Percentiles rank a stretch among this genome's conserved stretches.
These are phyloP conservation scores for Lypha dubia DNA, from an alignment of 2,888 invertebrate species.

Conservation along the genomic window DNA sequence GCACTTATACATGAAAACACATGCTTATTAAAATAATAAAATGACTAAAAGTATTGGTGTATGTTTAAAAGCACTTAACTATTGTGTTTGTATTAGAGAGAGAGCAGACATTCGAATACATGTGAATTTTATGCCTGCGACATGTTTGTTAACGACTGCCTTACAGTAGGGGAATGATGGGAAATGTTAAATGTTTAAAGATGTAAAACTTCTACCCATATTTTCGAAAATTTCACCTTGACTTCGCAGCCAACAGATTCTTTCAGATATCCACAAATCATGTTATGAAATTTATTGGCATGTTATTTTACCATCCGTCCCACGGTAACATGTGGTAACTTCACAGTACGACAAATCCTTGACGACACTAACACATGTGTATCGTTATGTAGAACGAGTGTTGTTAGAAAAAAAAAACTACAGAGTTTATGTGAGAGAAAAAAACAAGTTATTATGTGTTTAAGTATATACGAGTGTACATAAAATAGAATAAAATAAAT, in stretches of 20 bases:
- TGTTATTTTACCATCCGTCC: background rate
- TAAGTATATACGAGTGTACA: background rate
- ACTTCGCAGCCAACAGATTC: too few relatives aligned
- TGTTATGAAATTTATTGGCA: too few relatives aligned
- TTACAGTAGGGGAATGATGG: background rate
- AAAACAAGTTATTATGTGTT: conserved; percentile 1
- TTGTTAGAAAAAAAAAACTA: background rate
- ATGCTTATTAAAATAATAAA: background rate
- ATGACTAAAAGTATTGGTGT: conserved; percentile 34
- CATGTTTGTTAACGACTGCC: conserved; percentile 1
- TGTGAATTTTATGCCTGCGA: conserved; percentile 12
- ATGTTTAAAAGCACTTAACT: conserved; percentile 42
- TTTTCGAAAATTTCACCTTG: too few relatives aligned
- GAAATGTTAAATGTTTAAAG: background rate
- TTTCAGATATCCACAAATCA: too few relatives aligned
- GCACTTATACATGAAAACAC: background rate
- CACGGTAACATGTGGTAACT: background rate
- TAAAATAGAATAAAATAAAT: conserved; percentile 4
- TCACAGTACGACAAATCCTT: conserved; percentile 52
- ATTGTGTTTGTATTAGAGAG: conserved; percentile 31
- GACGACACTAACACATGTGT: conserved; percentile 50
- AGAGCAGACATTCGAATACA: conserved; percentile 1
- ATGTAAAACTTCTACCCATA: too few relatives aligned
- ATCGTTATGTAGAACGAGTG: background rate
- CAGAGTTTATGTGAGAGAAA: conserved; percentile 1